Conservation (phyloP, 2,797 vertebrate genomes). For the Hyperoplus lanceolatus region DNA sequence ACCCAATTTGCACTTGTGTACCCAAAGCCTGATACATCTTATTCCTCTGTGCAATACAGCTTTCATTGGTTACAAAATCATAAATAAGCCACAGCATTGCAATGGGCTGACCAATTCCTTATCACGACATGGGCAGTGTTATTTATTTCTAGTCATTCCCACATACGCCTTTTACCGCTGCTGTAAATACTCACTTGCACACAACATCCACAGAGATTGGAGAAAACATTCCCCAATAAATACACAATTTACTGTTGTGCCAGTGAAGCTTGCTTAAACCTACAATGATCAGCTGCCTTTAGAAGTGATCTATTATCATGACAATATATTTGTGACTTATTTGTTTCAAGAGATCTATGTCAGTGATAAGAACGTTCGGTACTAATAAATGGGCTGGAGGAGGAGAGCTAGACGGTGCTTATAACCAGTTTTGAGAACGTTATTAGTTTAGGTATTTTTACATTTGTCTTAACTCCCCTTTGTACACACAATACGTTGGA, state of each 20-base stretch:
- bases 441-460: conserved; percentile 1
- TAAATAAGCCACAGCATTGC: background rate
- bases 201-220: background rate
- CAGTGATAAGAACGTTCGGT: background rate
- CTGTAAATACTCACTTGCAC: conserved; percentile 1
- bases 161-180: background rate
- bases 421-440: background rate
- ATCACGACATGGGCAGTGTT: background rate
- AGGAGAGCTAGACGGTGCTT: background rate
- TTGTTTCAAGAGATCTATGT: background rate
- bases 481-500: conserved; percentile 11
- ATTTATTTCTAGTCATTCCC: conserved; percentile 2
- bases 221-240: background rate
- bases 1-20: background rate
- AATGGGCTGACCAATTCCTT: background rate
- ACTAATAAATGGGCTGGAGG: background rate
- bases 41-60: background rate
- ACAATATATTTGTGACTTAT: background rate
- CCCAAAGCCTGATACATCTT: background rate
- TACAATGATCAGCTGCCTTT: background rate
- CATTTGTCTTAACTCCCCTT: conserved; percentile 2
- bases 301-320: background rate
- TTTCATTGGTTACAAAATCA: background rate
- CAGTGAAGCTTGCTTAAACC: background rate
- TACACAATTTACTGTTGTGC: background rate